Evolutionary conservation across 2,113 vertebrate genomes (phyloP), one percentile per base, ranked within the genome.

Genomic region (Pavo muticus): DNA sequence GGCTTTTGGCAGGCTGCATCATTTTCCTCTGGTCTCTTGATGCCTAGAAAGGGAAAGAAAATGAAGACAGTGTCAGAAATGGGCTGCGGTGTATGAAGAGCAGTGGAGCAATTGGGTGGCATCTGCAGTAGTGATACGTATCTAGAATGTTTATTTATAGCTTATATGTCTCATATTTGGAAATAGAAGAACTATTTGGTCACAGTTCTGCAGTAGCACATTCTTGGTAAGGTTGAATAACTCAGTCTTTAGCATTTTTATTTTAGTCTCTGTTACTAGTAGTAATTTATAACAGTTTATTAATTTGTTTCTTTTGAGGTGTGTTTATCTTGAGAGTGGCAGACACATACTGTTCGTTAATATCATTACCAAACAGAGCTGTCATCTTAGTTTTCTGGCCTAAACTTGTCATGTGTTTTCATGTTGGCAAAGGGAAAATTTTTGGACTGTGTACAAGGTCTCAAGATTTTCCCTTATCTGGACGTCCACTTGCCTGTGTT

Each of bases 381-480:
- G 2, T 50, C 32, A 10, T 78, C 73, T 32, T n/a, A 10, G 47
- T 71, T 84, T 81, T 65, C 69, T 71, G 64, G 57, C 39, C 47
- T 68, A 16, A 64, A 45, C 79, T 85, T 16, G n/a, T 73, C 59
- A 73, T 30, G 27, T 70, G 50, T 42, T 90, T 84, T 60, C 4
- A 1, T 71, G 11, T 81, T 96, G 83, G 69, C 65, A 91, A 75
- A 93, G n/a, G 61, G 80, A 77, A 81, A 27, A n/a, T 27, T 93
- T 92, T 45, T 95, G 96, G 86, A 9, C 61, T 10, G 57, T 27
- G 25, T 69, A 73, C 91, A 93, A 57, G n/a, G 52, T 64, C 35
- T 80, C 29, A n/a, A 78, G 88, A 93, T 90, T 94, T 96, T 87
- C 71, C 96, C 94, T 75, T 96, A 96, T 96, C 61, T 96, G 95